Conservation (phyloP, 2,888 invertebrate genomes). For the Agrotis segetum region DNA sequence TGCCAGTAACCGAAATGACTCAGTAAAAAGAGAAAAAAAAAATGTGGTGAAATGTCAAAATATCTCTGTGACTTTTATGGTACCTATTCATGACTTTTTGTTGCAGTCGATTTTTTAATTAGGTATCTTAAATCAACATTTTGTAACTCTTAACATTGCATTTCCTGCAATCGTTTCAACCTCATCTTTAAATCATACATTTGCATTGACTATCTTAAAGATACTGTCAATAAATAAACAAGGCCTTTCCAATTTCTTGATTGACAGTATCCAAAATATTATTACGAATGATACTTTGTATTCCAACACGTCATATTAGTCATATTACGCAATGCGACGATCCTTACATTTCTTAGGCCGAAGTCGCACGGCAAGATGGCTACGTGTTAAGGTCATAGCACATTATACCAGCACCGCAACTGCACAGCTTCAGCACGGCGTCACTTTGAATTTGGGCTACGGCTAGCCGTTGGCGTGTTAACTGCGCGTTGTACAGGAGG, state of each 20-base stretch:
- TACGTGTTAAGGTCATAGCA: too few relatives aligned
- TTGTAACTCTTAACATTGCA: not conserved
- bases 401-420: too few relatives aligned
- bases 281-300: slow-evolving; percentile 9
- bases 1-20: too few relatives aligned
- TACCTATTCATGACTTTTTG: slow-evolving; percentile 28
- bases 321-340: slow-evolving; percentile 18
- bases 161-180: not conserved
- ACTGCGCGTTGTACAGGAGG: too few relatives aligned
- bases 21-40: too few relatives aligned
- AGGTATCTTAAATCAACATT: not conserved
- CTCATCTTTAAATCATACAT: not conserved
- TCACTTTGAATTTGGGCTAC: too few relatives aligned
- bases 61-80: too few relatives aligned
- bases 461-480: too few relatives aligned
- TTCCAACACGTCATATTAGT: not conserved
- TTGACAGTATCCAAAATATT: slow-evolving; percentile 29
- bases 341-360: not conserved
- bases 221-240: slow-evolving; percentile 15
- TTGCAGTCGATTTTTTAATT: slow-evolving; percentile 24
- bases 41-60: too few relatives aligned
- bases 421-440: too few relatives aligned
- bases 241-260: slow-evolving; percentile 18
- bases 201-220: slow-evolving; percentile 3
- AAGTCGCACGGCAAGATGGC: not conserved